phyloP scores from a whole-genome alignment of 2,888 invertebrate genomes.

The Drosophila kokeensis region DNA sequence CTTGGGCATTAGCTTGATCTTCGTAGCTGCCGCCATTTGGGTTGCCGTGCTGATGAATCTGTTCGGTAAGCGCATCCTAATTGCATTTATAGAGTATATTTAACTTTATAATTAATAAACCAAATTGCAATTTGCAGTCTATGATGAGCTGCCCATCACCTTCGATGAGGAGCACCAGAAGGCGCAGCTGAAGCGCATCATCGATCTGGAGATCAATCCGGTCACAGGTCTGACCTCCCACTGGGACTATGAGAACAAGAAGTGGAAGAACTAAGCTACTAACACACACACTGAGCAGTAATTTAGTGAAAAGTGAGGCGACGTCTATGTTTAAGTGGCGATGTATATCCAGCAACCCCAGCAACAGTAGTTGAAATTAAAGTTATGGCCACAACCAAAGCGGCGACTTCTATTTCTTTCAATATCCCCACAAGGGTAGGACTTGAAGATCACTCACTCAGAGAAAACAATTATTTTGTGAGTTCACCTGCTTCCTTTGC shows the following conservation, averaged over 20 bases:
- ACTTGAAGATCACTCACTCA: background rate
- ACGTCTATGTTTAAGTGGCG: slow-evolving; percentile 67
- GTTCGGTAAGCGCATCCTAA: slow-evolving; percentile 70
- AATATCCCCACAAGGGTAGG: background rate
- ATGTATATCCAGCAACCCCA: slow-evolving; percentile 46
- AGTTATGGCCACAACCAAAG: slow-evolving; percentile 65
- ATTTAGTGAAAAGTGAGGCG: slow-evolving; percentile 63
- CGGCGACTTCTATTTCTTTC: slow-evolving; percentile 7
- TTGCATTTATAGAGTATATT: background rate
- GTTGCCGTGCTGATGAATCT: slow-evolving; percentile 80
- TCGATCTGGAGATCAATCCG: slow-evolving; percentile 92
- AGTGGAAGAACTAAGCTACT: slow-evolving; percentile 90
- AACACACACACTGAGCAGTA: slow-evolving; percentile 36
- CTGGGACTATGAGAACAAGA: slow-evolving; percentile 96
- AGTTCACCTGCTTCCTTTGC: background rate
- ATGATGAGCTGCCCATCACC: slow-evolving; percentile 89
- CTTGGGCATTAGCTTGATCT: slow-evolving; percentile 86
- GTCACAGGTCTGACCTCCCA: slow-evolving; percentile 92
- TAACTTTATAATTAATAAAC: no score
- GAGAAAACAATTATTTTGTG: background rate
- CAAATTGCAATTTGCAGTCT: slow-evolving; percentile 84
- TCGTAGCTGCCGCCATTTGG: slow-evolving; percentile 76
- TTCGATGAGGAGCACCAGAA: slow-evolving; percentile 91
- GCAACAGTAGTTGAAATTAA: slow-evolving; percentile 70
- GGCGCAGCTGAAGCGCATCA: slow-evolving; percentile 92